Evolutionary conservation across 2,888 invertebrate species (phyloP), one percentile per base, ranked within the genome.

Genomic region (Epicampocera succincta): DNA sequence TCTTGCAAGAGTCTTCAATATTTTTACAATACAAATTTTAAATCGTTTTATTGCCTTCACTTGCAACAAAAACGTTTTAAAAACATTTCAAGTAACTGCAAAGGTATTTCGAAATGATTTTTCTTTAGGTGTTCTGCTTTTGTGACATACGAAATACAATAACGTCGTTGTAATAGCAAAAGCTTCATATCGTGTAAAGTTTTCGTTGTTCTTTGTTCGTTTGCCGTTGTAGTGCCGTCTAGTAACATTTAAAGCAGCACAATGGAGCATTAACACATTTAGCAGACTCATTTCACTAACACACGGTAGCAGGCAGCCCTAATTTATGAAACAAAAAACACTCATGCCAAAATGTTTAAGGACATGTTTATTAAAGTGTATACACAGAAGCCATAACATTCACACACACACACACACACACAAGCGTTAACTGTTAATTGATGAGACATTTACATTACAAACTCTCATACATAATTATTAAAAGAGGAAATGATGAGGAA

Each of bases 211-310:
- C 1, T 17, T 17, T 65, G 38, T 52, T 40, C 17, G 29, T 72
- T 60, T 42, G 65, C 46, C 52, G 12, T 21, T 17, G 5, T 25
- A 12, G 13, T 60, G 11, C 13, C 11, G 29, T 63, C 38, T 25
- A 60, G 75, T 46, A 69, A 50, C 42, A 60, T 60, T 72, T 60
- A 52, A 54, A 52, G 61, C 25, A 15, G 52, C 44, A 77, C 46
- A 56, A 63, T 56, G 19, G 29, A 58, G 71, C 60, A 80, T 72
- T 76, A 65, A 66, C 73, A 81, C 68, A 66, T 77, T 63, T 52
- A 68, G 61, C 56, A 73, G 68, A 52, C 33, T 56, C 44, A 38
- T 73, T 63, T 63, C 54, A 60, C 38, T 33, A 56, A 54, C 61
- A 73, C 74, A 73, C 66, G 56, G 44, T 58, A 44, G 52, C 25